Base-by-base conservation (phyloP, 2,888 invertebrate genomes). In the Dynastes maya region DNA sequence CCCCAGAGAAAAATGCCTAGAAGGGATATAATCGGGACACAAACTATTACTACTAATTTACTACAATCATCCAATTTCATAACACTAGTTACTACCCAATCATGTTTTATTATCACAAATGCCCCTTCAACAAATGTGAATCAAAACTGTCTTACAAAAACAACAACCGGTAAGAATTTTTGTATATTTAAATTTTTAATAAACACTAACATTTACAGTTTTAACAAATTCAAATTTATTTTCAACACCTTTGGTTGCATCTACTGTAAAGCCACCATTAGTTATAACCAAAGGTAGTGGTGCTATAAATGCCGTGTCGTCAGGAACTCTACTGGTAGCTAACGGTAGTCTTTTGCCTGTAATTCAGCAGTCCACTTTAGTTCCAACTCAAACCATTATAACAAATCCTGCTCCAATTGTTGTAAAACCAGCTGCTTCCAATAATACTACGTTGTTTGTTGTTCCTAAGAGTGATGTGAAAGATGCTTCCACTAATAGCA, bases 311-410 rank as follows among this genome's bases (percentile, higher is more conserved):
- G 80, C 84, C n/a, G 82, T 89, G 63, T 86, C 88, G 51, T 85
- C 88, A 9, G 88, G 88, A 76, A 88, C 89, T 11, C 82, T 89
- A 80, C 85, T 89, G 65, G 81, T 89, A 75, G 85, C 88, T 3
- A 89, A 89, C 79, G 88, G 88, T 45, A 86, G 85, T 71, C 83
- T 88, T 51, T 81, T 89, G 67, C 88, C 88, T 16, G 82, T 89
- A 32, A 78, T 87, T 74, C 85, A 85, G 16, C 83, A 84, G 55
- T 81, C 86, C 64, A 81, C 85, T 51, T 80, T 82, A 32, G 81
- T 82, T 49, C 80, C 83, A 45, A 68, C 80, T 6, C 80, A 81
- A 5, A 80, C 85, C 37, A 75, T 85, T 53, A 76, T 84, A 77
- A 83, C 85, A 37, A 83, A 82, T 79, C 82, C 83, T 4, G 83